These are phyloP conservation scores for Chironomus striatipennis DNA, from an alignment of 1,140 invertebrate genomes.

Conservation along the genomic window DNA sequence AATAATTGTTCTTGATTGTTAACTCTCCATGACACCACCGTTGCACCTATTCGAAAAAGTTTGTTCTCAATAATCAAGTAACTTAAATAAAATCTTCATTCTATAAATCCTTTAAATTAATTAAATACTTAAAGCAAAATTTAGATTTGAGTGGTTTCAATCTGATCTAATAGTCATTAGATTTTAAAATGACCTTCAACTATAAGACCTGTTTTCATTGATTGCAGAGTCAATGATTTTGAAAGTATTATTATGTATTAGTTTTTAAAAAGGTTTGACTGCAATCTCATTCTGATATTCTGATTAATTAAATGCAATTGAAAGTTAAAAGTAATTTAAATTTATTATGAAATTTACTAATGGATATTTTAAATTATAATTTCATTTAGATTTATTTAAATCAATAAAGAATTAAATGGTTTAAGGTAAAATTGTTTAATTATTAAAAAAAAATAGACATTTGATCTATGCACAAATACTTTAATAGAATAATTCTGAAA, in stretches of 20 bases:
- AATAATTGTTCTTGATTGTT: conserved; percentile 92
- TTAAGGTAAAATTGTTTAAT: too few species aligned
- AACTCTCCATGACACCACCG: conserved; percentile 87
- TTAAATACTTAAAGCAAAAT: neutral
- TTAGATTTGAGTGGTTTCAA: neutral
- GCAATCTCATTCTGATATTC: too few species aligned
- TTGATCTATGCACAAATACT: too few species aligned
- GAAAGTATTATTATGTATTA: conserved; percentile 11
- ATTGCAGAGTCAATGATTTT: neutral
- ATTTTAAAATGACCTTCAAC: conserved; percentile 17
- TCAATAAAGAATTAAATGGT: too few species aligned
- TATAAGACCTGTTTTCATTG: conserved; percentile 22
- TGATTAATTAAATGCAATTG: too few species aligned
- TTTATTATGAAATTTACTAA: too few species aligned
- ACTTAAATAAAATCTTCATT: conserved; percentile 26
- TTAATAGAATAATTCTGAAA: too few species aligned
- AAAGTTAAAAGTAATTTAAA: too few species aligned
- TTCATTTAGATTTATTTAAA: too few species aligned
- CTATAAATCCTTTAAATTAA: conserved; percentile 24
- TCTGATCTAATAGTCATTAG: neutral
- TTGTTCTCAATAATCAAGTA: too few species aligned
- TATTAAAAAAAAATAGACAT: too few species aligned
- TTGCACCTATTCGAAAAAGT: conserved; percentile 64
- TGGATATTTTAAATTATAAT: too few species aligned
- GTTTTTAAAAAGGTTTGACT: neutral